A percentile compares a stretch with the other conserved stretches of the same genome.
Evolutionary conservation across 2,113 vertebrate species (phyloP).

Genomic region (Irena cyanogastra): DNA sequence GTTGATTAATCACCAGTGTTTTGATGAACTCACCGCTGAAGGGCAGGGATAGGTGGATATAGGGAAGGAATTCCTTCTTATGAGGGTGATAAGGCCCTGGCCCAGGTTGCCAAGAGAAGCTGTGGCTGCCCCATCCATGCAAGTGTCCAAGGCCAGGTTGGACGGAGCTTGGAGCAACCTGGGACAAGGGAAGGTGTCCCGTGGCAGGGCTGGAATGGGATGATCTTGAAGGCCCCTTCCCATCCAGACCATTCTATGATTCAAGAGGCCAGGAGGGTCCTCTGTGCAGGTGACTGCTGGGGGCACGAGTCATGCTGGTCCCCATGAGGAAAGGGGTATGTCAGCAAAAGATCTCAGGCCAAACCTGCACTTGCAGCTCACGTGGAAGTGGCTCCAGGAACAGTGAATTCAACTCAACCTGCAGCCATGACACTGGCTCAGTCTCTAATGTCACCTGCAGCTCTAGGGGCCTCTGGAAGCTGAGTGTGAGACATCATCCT

Average conservation of each 20-base stretch:
- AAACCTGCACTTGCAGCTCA: neutral
- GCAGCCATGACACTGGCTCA: fast-evolving
- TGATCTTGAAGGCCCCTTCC: neutral
- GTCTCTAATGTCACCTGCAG: neutral
- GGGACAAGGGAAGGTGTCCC: neutral
- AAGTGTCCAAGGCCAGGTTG: neutral
- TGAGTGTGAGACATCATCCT: neutral
- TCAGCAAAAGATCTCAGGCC: neutral
- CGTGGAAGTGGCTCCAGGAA: neutral
- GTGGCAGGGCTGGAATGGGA: neutral
- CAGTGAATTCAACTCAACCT: neutral
- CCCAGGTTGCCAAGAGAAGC: neutral
- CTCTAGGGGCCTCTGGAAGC: neutral
- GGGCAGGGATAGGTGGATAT: neutral
- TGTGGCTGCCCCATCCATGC: neutral
- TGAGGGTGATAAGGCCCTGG: neutral
- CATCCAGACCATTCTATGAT: neutral
- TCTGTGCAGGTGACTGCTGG: neutral
- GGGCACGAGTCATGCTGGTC: fast-evolving
- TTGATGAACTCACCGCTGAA: constrained; percentile 21
- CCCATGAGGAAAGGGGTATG: neutral
- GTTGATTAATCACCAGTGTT: constrained; percentile 64
- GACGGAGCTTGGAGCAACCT: fast-evolving
- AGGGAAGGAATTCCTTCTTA: neutral
- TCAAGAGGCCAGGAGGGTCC: neutral